phyloP scores from a whole-genome alignment of 2,113 vertebrate species.

The Microtus montanus region DNA sequence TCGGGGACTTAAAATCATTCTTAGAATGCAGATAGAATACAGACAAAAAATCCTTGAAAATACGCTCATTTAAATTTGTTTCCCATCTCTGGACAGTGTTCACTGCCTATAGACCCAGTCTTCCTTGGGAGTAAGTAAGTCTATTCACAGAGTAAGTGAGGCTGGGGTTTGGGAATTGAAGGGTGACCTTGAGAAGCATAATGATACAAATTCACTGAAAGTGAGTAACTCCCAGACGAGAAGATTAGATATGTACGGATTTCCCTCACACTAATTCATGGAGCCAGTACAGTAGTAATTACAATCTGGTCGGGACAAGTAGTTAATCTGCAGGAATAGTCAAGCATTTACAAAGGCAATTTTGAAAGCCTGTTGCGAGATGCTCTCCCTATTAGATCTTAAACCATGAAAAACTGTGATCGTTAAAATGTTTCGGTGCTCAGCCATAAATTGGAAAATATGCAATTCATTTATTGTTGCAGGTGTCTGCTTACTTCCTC shows the following conservation, averaged over 20 bases:
- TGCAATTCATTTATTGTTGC: background rate
- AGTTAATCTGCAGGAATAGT: conserved; percentile 6
- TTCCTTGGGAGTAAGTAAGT: background rate
- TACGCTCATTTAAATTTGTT: conserved; percentile 16
- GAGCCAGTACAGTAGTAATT: conserved; percentile 44
- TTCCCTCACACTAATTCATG: conserved; percentile 26
- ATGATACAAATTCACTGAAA: conserved; percentile 46
- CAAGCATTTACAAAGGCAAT: background rate
- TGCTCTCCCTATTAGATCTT: background rate
- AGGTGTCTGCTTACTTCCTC: background rate
- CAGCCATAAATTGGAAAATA: background rate
- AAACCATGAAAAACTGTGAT: background rate
- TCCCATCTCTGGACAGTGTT: background rate
- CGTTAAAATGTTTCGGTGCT: conserved; percentile 30
- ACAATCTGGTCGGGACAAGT: conserved; percentile 20
- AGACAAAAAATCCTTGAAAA: background rate
- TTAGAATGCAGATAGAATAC: background rate
- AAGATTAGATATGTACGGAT: conserved; percentile 24
- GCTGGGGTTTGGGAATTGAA: background rate
- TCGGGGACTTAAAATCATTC: background rate
- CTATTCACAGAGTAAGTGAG: background rate
- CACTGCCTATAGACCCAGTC: background rate
- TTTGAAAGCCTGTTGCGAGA: conserved; percentile 29
- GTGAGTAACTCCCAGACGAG: conserved; percentile 40
- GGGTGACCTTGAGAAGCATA: conserved; percentile 7